phyloP scores from a whole-genome alignment of 2,797 vertebrate genomes.

The Sebastolobus alascanus region DNA sequence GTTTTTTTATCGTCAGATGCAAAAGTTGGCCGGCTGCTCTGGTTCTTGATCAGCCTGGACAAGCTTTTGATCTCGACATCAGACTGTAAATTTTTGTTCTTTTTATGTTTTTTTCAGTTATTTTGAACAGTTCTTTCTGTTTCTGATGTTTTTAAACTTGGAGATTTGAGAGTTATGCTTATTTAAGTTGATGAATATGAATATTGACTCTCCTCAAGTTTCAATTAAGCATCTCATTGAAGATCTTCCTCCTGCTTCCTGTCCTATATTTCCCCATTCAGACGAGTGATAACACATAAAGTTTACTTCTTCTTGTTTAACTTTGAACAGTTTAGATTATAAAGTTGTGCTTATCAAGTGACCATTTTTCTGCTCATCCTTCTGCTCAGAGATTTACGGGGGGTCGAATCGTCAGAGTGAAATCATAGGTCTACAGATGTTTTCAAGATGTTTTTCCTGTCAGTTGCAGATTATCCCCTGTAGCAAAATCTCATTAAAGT shows the following conservation, averaged over 20 bases:
- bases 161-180: slow-evolving; percentile 2
- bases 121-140: background rate
- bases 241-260: background rate
- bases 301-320: slow-evolving; percentile 79
- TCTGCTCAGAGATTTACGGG: slow-evolving; percentile 91
- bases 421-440: slow-evolving; percentile 99
- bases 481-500: slow-evolving; percentile 99
- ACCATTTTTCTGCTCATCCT: slow-evolving; percentile 89
- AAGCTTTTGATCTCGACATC: slow-evolving; percentile 39
- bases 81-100: slow-evolving; percentile 8
- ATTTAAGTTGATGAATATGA: slow-evolving; percentile 64
- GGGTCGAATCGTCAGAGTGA: slow-evolving; percentile 96
- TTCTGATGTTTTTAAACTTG: slow-evolving; percentile 2
- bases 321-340: slow-evolving; percentile 81
- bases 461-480: slow-evolving; percentile 99
- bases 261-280: slow-evolving; percentile 14
- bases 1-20: slow-evolving; percentile 34
- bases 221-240: slow-evolving; percentile 77
- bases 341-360: slow-evolving; percentile 86
- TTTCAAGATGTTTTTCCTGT: slow-evolving; percentile 99
- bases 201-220: slow-evolving; percentile 87
- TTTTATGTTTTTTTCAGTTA: slow-evolving; percentile 8
- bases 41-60: slow-evolving; percentile 20
- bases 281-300: slow-evolving; percentile 20
- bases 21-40: slow-evolving; percentile 33